Evolutionary conservation across 2,888 invertebrate genomes (phyloP).

Genomic region (Metalampra italica): DNA sequence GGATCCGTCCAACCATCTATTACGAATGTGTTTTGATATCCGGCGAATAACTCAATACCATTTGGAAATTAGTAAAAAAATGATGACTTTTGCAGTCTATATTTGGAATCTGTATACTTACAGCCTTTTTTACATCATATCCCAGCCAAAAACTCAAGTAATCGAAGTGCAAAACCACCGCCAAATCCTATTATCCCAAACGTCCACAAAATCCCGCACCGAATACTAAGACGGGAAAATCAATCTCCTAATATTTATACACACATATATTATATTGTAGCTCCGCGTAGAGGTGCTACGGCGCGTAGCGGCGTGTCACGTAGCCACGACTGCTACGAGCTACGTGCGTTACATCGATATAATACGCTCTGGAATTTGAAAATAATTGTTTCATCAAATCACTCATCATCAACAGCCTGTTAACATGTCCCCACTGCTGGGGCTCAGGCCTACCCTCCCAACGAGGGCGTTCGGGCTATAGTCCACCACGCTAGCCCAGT

Average conservation of each 20-base stretch:
- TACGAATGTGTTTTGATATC: no score
- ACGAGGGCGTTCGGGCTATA: no score
- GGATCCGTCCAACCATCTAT: no score
- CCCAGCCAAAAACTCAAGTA: constrained; percentile 15
- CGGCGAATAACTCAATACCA: no score
- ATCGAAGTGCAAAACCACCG: constrained; percentile 1
- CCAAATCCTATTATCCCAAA: constrained; percentile 31
- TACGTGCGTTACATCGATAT: constrained; percentile 29
- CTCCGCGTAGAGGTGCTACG: constrained; percentile 30
- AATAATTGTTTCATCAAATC: no score
- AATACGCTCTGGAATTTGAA: no score
- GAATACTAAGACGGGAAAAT: constrained; percentile 47
- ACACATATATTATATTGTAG: constrained; percentile 19
- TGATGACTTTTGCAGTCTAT: no score
- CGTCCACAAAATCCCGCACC: constrained; percentile 27
- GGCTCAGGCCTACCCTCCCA: no score
- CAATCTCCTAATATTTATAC: constrained; percentile 33
- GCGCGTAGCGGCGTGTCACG: constrained; percentile 48
- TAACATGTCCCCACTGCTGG: no score
- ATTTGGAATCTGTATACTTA: neutral
- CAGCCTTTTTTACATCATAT: neutral
- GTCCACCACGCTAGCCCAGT: no score
- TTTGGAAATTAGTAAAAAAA: no score
- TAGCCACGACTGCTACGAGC: constrained; percentile 30
- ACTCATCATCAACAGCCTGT: no score